Conservation (phyloP, 2,797 vertebrate genomes). For the Ctenosaura bakeri region DNA sequence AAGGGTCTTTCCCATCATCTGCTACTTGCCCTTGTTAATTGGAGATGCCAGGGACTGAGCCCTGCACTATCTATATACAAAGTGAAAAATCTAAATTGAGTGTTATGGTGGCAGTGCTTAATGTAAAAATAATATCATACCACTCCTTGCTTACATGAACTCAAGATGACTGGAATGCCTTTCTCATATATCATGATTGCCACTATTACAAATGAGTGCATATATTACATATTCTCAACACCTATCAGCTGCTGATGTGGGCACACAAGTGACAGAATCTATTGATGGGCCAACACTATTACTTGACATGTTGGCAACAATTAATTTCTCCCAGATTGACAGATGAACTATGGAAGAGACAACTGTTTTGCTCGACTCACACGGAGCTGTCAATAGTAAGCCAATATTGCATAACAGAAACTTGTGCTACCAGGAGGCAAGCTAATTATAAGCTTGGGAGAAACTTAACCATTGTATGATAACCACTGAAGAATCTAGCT, state of each 20-base stretch:
- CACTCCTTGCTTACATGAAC: neutral
- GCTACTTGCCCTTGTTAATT: neutral
- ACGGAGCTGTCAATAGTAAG: neutral
- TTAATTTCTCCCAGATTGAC: slow-evolving; percentile 7
- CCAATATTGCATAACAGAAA: neutral
- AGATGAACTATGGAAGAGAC: neutral
- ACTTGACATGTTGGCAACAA: neutral
- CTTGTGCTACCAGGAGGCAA: neutral
- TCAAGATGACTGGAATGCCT: neutral
- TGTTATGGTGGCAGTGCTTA: neutral
- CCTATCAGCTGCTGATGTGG: neutral
- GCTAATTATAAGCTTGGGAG: neutral
- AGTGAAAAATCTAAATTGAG: neutral
- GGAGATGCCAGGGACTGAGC: neutral
- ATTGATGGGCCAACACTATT: neutral
- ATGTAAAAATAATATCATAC: neutral
- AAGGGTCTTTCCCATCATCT: neutral
- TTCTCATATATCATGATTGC: neutral
- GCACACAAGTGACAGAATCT: neutral
- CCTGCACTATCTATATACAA: neutral
- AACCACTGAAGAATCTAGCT: neutral
- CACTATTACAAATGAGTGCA: neutral
- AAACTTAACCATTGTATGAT: neutral
- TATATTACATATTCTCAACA: too few relatives aligned
- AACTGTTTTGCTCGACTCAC: slow-evolving; percentile 1